phyloP scores from a whole-genome alignment of 2,888 invertebrate species.

The Erebia ligea region DNA sequence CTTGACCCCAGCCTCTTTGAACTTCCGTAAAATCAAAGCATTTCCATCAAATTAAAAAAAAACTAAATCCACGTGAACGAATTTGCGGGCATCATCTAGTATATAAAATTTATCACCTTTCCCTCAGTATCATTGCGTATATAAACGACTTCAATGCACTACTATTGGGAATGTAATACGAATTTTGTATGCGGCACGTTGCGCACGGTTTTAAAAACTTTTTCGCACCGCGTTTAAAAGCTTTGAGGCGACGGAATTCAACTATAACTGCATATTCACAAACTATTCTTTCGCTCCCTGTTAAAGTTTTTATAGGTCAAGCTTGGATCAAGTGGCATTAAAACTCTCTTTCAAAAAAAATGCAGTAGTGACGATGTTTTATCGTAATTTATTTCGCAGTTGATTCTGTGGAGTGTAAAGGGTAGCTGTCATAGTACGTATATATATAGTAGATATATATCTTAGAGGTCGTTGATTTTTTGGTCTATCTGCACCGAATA shows the following conservation, averaged over 20 bases:
- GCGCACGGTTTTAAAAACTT: slow-evolving; percentile 69
- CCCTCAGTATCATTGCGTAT: background rate
- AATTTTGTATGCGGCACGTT: slow-evolving; percentile 70
- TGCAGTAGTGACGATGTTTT: slow-evolving; percentile 27
- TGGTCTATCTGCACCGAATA: background rate
- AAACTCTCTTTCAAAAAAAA: slow-evolving; percentile 37
- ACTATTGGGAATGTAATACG: slow-evolving; percentile 51
- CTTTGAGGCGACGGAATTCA: slow-evolving; percentile 67
- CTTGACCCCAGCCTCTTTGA: no score
- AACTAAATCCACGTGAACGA: no score
- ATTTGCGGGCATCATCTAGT: no score
- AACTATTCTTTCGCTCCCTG: slow-evolving; percentile 64
- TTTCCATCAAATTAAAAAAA: no score
- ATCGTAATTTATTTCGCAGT: slow-evolving; percentile 18
- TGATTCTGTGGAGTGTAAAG: slow-evolving; percentile 10
- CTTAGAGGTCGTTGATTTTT: background rate
- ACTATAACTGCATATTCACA: slow-evolving; percentile 67
- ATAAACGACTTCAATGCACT: background rate
- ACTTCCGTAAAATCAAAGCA: no score
- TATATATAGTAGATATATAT: background rate
- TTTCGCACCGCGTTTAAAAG: slow-evolving; percentile 67
- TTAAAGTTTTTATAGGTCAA: slow-evolving; percentile 77
- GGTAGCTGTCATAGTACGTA: background rate
- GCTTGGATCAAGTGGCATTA: slow-evolving; percentile 72
- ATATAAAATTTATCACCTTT: background rate